These are phyloP conservation scores for Cephus pulcher DNA, from an alignment of 2,888 invertebrate genomes.

Conservation along the genomic window DNA sequence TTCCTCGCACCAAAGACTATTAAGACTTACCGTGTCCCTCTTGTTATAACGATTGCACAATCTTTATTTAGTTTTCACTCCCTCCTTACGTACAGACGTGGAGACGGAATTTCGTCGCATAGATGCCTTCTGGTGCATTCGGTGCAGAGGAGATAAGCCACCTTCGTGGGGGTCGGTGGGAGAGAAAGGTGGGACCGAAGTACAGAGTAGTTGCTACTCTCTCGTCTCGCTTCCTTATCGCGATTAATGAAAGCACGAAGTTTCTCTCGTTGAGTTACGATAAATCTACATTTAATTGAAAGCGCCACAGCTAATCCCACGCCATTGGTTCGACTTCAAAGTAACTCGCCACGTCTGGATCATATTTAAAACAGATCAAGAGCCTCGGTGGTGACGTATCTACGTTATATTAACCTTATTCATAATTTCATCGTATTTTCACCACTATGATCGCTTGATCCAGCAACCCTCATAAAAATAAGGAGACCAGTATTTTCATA, in stretches of 20 bases:
- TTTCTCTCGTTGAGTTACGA: background rate
- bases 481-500: no score
- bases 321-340: no score
- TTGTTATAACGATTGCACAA: constrained; percentile 15
- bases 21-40: background rate
- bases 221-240: background rate
- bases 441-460: no score
- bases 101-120: constrained; percentile 24
- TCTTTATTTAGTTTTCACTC: constrained; percentile 21
- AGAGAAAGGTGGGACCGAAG: background rate
- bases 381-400: no score
- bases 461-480: no score
- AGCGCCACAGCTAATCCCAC: no score
- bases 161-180: constrained; percentile 9
- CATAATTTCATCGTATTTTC: no score
- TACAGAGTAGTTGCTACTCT: background rate
- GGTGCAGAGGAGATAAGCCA: constrained; percentile 36
- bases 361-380: no score
- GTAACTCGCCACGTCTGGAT: no score
- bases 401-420: no score
- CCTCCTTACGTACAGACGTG: background rate
- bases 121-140: constrained; percentile 33
- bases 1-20: no score
- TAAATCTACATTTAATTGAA: no score
- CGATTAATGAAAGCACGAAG: background rate